Base-by-base conservation (phyloP, 2,888 invertebrate genomes). In the Belgica antarctica region DNA sequence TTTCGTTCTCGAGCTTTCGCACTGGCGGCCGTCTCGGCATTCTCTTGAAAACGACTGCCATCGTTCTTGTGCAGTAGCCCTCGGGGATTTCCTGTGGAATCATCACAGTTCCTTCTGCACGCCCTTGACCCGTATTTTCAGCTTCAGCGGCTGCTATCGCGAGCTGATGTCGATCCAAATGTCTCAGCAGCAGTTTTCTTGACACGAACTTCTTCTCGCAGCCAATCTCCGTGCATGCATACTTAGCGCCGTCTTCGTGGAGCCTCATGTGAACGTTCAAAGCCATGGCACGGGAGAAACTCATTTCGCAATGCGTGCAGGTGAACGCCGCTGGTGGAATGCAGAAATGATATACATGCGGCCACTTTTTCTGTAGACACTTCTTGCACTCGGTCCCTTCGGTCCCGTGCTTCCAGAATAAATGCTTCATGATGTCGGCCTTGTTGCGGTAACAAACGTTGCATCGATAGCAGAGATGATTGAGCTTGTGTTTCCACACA, bases 331-430 rank as follows among this genome's bases (percentile, higher is more conserved):
- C 80, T 1, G 93, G 92, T 46, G 93, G 93, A 73, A 89, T 86
- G 77, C 94, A 94, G 76, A 94, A 94, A 77, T 94, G 94, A 81
- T 93, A 94, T 4, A 93, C 89, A 78, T 94, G 92, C 0, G 92
- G 92, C 94, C 94, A 94, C 75, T 92, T 92, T 76, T 93, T 94
- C 76, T 93, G 92, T 66, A 92, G 79, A 78, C 94, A 94, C 75
- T 85, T 87, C 78, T 92, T 92, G 77, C 94, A 94, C 34, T 88
- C 79, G 1, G 90, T 88, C 79, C 92, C 92, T 76, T 94, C 92
- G 1, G 93, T 93, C 22, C 93, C 93, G 78, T 94, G 94, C 78
- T 94, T 94, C 93, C 94, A 94, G 78, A 92, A 93, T 70, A 94
- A 81, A 81, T 94, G 94, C 76, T 92, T 91, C 15, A 90, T 91